A percentile compares a stretch with the other conserved stretches of the same genome.
Evolutionary conservation across 2,113 vertebrate genomes (phyloP).

Genomic region (Sinocyclocheilus maitianheensis): DNA sequence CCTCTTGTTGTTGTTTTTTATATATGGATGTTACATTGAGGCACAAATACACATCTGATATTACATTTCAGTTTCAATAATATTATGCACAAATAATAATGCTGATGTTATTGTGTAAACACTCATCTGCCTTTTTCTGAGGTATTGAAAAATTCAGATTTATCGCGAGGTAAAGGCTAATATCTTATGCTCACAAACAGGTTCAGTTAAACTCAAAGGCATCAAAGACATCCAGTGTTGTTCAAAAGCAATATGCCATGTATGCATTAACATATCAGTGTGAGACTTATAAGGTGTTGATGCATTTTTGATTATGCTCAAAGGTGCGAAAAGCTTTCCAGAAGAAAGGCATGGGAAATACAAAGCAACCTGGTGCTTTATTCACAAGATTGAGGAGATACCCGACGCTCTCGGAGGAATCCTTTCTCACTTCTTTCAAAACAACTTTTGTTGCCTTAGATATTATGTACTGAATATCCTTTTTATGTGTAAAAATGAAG

Average conservation of each 20-base stretch:
- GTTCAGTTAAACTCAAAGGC: not conserved
- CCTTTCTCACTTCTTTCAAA: not conserved
- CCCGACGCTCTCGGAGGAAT: not conserved
- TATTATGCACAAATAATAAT: not conserved
- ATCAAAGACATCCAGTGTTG: not conserved
- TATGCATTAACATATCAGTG: not conserved
- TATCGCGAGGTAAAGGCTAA: not conserved
- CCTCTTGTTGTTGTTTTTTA: no score
- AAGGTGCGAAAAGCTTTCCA: not conserved
- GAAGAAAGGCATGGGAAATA: not conserved
- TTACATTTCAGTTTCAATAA: not conserved
- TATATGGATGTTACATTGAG: no score
- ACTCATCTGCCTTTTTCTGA: not conserved
- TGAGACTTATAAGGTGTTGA: not conserved
- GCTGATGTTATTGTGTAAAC: not conserved
- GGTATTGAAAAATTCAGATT: not conserved
- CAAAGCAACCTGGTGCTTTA: not conserved
- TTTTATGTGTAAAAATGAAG: not conserved
- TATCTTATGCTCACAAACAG: not conserved
- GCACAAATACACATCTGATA: not conserved
- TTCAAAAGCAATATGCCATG: not conserved
- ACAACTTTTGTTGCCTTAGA: not conserved
- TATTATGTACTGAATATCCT: not conserved
- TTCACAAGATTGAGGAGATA: slow-evolving; percentile 6
- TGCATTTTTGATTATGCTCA: slow-evolving; percentile 15